Evolutionary conservation across 2,113 vertebrate genomes (phyloP), one percentile per base, ranked within the genome.

Genomic region (Nothobranchius furzeri): DNA sequence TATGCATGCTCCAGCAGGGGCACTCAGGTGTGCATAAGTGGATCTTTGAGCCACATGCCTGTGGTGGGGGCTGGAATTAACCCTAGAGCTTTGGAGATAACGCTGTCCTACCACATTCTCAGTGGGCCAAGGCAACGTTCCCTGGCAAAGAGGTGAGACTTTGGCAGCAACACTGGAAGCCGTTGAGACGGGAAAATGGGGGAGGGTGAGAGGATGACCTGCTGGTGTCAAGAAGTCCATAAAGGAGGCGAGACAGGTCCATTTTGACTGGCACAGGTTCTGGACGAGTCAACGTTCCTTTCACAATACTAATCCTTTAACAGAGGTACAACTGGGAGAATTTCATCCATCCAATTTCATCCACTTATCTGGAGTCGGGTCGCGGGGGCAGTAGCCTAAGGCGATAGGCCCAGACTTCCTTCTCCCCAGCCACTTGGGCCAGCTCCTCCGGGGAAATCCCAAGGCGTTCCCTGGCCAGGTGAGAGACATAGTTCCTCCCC

Each of bases 81-180:
- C 78, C 72, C 73, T 59, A 40, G 67, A 62, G 36, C 72, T 69
- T 59, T 69, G 65, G 73, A 89, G 82, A 77, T 92, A 72, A 71
- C 86, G 64, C 58, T 49, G 62, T 64, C 57, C 77, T 85, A 90
- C 83, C 75, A 91, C 88, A 92, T 93, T 93, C 91, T 90, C 79
- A 1, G 57, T 46, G 15, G 76, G 79, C 78, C 85, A 50, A 82
- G 70, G 68, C 81, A 70, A 6, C 61, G 85, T 82, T 73, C 81
- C 88, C 85, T 91, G 84, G 85, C 92, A 87, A 78, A 59, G 87
- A 87, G 90, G 90, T 90, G 91, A 91, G 90, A 92, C 37, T 90
- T 90, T 86, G 82, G 84, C 87, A 56, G 85, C 82, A 83, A 73
- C 70, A 68, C 75, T 90, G 87, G 53, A 87, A 79, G 76, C 75